Percentiles rank a stretch among this genome's conserved stretches.
Evolutionary conservation across 1,140 invertebrate genomes (phyloP).

Genomic region (Tribolium castaneum): DNA sequence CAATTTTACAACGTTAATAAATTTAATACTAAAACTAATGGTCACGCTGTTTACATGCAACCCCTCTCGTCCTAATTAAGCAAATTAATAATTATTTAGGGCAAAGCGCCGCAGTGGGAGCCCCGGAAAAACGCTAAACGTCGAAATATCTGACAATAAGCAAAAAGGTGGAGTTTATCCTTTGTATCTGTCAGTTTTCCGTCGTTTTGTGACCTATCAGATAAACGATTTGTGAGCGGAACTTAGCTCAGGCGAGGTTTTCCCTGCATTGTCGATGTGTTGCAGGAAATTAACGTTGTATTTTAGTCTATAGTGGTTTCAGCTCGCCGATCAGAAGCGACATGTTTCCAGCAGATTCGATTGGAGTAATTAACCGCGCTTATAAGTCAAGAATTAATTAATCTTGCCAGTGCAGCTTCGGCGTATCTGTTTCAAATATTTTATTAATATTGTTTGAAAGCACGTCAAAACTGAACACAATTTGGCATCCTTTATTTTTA

Average conservation of each 20-base stretch:
- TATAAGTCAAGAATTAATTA: slow-evolving; percentile 5
- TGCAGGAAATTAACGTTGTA: slow-evolving; percentile 29
- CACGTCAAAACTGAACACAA: too few relatives aligned
- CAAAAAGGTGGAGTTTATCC: slow-evolving; percentile 13
- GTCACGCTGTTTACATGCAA: slow-evolving; percentile 3
- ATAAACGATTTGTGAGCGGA: slow-evolving; percentile 32
- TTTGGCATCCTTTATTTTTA: too few relatives aligned
- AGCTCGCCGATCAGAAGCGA: background rate
- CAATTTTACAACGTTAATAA: slow-evolving; percentile 26
- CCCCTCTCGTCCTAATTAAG: slow-evolving; percentile 23
- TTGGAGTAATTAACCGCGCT: slow-evolving; percentile 1
- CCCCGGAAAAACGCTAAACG: background rate
- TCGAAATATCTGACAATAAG: background rate
- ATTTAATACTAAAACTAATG: slow-evolving; percentile 15
- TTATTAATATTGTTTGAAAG: too few relatives aligned
- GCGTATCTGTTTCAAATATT: too few relatives aligned
- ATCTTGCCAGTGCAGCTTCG: background rate
- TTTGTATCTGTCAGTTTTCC: slow-evolving; percentile 28
- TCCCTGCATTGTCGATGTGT: slow-evolving; percentile 18
- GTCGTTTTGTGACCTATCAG: slow-evolving; percentile 34
- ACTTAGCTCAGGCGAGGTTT: slow-evolving; percentile 8
- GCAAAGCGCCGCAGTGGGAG: background rate
- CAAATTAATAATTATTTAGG: slow-evolving; percentile 18
- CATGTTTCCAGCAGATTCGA: slow-evolving; percentile 1
- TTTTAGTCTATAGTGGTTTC: slow-evolving; percentile 10